Percentiles rank a stretch among this genome's conserved stretches.
Evolutionary conservation across 2,797 vertebrate species (phyloP).

Genomic region (Megalops cyprinoides): DNA sequence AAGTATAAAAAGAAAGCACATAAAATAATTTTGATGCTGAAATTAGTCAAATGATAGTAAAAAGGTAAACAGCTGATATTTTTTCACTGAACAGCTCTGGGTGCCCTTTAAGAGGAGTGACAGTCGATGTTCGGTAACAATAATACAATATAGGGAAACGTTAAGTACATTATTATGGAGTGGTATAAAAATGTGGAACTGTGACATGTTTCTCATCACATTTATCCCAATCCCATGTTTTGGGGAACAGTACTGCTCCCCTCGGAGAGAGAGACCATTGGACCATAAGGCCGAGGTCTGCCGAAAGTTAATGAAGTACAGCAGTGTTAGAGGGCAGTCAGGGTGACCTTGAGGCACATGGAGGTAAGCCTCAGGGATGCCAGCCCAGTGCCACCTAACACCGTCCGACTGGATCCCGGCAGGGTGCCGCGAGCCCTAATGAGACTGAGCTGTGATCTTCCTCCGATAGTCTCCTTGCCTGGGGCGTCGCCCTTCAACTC

Average conservation of each 20-base stretch:
- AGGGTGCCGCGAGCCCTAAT: conserved; percentile 37
- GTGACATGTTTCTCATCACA: neutral
- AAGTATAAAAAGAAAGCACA: neutral
- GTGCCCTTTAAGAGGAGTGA: neutral
- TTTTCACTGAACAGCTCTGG: neutral
- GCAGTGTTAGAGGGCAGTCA: neutral
- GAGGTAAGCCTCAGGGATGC: neutral
- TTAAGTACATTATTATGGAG: no score
- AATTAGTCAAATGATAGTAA: neutral
- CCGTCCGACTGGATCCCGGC: conserved; percentile 40
- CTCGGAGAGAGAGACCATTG: neutral
- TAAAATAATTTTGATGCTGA: neutral
- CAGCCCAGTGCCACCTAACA: conserved; percentile 35
- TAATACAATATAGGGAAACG: neutral
- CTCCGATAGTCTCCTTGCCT: conserved; percentile 39
- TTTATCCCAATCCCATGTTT: neutral
- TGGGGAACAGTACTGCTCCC: neutral
- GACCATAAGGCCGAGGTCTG: neutral
- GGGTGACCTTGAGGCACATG: conserved; percentile 21
- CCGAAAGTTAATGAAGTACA: conserved; percentile 18
- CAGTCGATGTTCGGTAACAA: neutral
- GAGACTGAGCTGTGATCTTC: conserved; percentile 27
- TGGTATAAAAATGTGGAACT: neutral
- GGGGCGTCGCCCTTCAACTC: conserved; percentile 43
- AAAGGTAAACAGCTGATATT: neutral